phyloP scores from a whole-genome alignment of 1,140 invertebrate species.

The Caenorhabditis tropicalis region DNA sequence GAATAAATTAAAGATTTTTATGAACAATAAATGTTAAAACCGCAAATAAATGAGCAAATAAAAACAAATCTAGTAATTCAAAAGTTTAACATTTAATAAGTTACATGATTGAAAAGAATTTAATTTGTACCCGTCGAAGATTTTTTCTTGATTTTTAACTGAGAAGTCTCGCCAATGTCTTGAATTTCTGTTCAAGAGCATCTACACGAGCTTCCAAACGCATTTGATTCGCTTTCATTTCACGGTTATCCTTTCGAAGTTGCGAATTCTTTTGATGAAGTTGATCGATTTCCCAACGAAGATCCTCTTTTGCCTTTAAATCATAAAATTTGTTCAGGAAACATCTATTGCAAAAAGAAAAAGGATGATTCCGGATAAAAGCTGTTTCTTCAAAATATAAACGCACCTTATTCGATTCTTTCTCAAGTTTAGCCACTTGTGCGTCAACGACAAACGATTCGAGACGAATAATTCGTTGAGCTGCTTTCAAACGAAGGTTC shows the following conservation, averaged over 20 bases:
- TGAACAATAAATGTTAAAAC: background rate
- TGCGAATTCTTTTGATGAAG: constrained; percentile 66
- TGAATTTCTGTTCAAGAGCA: constrained; percentile 68
- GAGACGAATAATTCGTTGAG: constrained; percentile 68
- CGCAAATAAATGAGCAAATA: background rate
- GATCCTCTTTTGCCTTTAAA: constrained; percentile 63
- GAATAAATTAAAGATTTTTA: background rate
- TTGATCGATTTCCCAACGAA: constrained; percentile 70
- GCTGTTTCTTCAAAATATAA: background rate
- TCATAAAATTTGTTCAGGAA: constrained; percentile 13
- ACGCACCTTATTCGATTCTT: constrained; percentile 57
- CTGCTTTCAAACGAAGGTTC: constrained; percentile 66
- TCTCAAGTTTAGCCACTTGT: constrained; percentile 65
- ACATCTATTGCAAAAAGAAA: too few relatives aligned
- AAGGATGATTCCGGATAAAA: too few relatives aligned
- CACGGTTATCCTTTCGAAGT: constrained; percentile 69
- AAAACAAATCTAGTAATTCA: background rate
- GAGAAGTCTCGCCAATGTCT: constrained; percentile 68
- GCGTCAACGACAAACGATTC: constrained; percentile 67
- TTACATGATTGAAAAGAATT: too few relatives aligned
- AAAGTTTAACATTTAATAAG: background rate
- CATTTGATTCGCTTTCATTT: constrained; percentile 64
- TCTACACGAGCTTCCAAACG: constrained; percentile 66
- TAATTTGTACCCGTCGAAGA: background rate
- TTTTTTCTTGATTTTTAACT: constrained; percentile 57